phyloP scores from a whole-genome alignment of 2,888 invertebrate species.

The Physocephala rufipes region DNA sequence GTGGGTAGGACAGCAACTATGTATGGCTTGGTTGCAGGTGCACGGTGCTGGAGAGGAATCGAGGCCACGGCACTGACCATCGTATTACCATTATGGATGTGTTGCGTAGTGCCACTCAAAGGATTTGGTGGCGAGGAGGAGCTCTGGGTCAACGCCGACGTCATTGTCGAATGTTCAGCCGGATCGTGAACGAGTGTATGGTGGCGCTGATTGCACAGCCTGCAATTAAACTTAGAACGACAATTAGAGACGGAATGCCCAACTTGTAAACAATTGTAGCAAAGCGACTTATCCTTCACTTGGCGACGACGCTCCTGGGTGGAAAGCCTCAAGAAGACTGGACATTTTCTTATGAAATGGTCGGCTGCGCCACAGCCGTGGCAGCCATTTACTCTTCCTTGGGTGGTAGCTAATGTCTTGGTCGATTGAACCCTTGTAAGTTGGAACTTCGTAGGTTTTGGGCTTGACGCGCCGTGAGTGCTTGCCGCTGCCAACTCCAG shows the following conservation, averaged over 20 bases:
- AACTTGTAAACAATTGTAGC: constrained; percentile 23
- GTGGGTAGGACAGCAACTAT: constrained; percentile 31
- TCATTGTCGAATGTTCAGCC: neutral
- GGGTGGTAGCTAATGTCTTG: no score
- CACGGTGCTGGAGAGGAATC: constrained; percentile 16
- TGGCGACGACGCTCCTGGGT: neutral
- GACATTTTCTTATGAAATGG: constrained; percentile 29
- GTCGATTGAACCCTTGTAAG: neutral
- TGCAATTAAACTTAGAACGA: constrained; percentile 21
- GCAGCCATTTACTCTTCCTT: neutral
- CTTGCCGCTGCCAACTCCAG: constrained; percentile 29
- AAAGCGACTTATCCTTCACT: constrained; percentile 14
- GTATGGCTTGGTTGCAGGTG: neutral
- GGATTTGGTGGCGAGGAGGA: neutral
- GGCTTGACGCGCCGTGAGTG: neutral
- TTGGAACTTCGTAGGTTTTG: neutral
- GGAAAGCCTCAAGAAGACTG: constrained; percentile 4
- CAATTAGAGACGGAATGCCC: neutral
- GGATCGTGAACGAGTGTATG: constrained; percentile 3
- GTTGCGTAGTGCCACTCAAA: neutral
- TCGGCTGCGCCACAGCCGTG: constrained; percentile 26
- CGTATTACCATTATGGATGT: neutral
- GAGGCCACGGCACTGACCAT: constrained; percentile 12
- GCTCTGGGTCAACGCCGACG: neutral
- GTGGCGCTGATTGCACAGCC: constrained; percentile 11